A percentile compares a stretch with the other conserved stretches of the same genome.
phyloP scores from a whole-genome alignment of 37 sponge, comb jelly and placozoan genomes.

The Crambe crambe region DNA sequence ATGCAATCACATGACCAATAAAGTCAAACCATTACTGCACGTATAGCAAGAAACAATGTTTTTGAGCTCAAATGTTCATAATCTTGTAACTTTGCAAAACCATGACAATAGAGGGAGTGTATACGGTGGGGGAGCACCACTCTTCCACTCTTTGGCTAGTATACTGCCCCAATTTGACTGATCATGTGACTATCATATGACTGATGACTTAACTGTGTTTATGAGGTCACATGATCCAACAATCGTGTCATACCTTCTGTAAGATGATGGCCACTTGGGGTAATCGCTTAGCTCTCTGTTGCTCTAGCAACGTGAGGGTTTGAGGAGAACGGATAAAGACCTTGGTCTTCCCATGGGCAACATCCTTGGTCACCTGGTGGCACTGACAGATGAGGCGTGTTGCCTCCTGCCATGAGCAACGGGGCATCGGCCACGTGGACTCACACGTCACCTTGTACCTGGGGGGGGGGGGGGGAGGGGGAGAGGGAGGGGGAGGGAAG shows the following conservation, averaged over 20 bases:
- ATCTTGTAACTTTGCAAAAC: too few species aligned
- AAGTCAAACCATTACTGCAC: too few species aligned
- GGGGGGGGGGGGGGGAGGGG: neutral
- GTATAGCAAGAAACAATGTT: too few species aligned
- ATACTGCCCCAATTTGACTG: too few species aligned
- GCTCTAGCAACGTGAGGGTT: slow-evolving; percentile 72
- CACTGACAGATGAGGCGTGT: slow-evolving; percentile 22
- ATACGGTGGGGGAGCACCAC: too few species aligned
- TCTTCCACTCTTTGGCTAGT: too few species aligned
- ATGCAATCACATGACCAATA: too few species aligned
- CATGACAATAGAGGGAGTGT: too few species aligned
- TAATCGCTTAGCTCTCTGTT: slow-evolving; percentile 40
- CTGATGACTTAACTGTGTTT: too few species aligned
- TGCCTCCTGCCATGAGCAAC: slow-evolving; percentile 24
- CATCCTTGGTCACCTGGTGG: slow-evolving; percentile 30
- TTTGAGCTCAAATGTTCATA: too few species aligned
- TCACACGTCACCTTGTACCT: slow-evolving; percentile 80
- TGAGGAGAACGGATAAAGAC: slow-evolving; percentile 72
- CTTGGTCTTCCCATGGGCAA: slow-evolving; percentile 76
- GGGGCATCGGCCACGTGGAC: slow-evolving; percentile 62
- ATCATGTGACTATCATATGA: too few species aligned
- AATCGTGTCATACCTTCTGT: slow-evolving; percentile 67
- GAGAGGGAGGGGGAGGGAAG: neutral
- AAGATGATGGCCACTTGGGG: slow-evolving; percentile 54
- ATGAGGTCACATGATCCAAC: too few species aligned